Evolutionary conservation across 2,888 invertebrate genomes (phyloP), one percentile per base, ranked within the genome.

Genomic region (Frankliniella fusca): DNA sequence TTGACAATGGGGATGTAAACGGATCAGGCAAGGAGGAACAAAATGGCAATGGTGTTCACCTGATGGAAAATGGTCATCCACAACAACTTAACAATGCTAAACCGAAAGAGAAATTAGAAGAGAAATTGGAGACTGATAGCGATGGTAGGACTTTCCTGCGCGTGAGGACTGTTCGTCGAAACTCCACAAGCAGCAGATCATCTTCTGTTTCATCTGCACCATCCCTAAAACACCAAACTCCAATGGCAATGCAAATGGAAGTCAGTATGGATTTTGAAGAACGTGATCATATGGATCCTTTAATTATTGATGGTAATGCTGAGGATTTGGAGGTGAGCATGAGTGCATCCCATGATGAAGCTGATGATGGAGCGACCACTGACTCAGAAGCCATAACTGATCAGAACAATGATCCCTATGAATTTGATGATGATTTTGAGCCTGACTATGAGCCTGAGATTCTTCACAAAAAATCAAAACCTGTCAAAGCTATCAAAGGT

Each of bases 401-500:
- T 9, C 8, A 12, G 12, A 12, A 23, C n/a, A 8, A 61, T 61
- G 61, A 61, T 3, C 61, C 61, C 7, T 61, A 61, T 61, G 61
- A 61, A n/a, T 61, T 76, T 76, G 70, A 76, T 76, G 12, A 76
- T 10, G 70, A 76, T 20, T 7, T 61, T 76, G 70, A 76, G 54
- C 20, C 7, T 15, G 54, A 54, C 10, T 15, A 54, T 5, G 54
- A 54, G 70, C 12, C 70, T 27, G 70, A 76, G 70, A 27, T 76
- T 23, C 27, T 76, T 9, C 9, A 23, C 9, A 76, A 76, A 27
- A 76, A 23, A 27, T 12, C 9, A 5, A 76, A 76, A 27, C 12
- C n/a, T 11, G 61, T 27, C 70, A 54, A 54, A 54, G 54, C 54
- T 27, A 1, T 27, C 27, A 27, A 23, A 76, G 70, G 27, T 9